Conservation (phyloP, 2,888 invertebrate genomes). For the Conops quadrifasciatus region DNA sequence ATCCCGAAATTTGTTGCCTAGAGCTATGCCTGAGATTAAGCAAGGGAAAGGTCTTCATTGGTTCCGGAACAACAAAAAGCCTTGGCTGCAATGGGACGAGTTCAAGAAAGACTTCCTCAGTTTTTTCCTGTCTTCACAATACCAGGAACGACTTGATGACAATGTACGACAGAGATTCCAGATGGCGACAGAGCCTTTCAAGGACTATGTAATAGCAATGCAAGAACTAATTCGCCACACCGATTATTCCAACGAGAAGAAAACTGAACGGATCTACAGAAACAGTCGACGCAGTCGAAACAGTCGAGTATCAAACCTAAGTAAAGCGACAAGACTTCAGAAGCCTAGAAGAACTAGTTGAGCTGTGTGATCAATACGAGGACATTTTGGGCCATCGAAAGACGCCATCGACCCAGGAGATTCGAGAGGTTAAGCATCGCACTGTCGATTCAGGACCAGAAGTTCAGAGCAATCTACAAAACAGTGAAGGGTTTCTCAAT, state of each 20-base stretch:
- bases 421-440: neutral
- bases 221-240: slow-evolving; percentile 31
- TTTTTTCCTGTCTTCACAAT: slow-evolving; percentile 21
- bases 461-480: too few species aligned
- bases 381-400: neutral
- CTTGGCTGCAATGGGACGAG: slow-evolving; percentile 11
- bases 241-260: neutral
- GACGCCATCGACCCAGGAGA: neutral
- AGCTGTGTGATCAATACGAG: neutral
- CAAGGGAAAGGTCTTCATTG: slow-evolving; percentile 14
- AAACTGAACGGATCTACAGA: slow-evolving; percentile 22
- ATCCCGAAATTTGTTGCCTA: slow-evolving; percentile 9
- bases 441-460: neutral
- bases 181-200: neutral
- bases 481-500: too few species aligned
- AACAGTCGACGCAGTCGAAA: slow-evolving; percentile 16
- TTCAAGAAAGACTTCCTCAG: slow-evolving; percentile 18
- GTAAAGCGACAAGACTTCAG: slow-evolving; percentile 20
- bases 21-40: slow-evolving; percentile 22
- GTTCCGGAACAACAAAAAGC: slow-evolving; percentile 22
- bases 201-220: slow-evolving; percentile 14
- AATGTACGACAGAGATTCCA: slow-evolving; percentile 3
- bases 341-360: slow-evolving; percentile 18
- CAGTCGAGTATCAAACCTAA: slow-evolving; percentile 21
- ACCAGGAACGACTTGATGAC: slow-evolving; percentile 5